Base-by-base conservation (phyloP, 2,888 invertebrate genomes). In the Acanthoscelides obtectus region DNA sequence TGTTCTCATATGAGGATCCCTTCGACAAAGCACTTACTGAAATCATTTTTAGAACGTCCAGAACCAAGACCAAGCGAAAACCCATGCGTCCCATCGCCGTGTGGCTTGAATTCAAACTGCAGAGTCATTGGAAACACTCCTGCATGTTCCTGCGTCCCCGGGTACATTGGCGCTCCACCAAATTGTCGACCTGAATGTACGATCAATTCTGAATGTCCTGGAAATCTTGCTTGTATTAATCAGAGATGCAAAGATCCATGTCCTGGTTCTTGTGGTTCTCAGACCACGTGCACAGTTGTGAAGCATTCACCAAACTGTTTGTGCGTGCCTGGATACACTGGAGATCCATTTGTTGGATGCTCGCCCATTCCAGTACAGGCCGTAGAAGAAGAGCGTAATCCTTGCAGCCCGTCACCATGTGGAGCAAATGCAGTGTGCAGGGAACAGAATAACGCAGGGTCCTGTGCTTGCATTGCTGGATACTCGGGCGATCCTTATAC, bases 401-500 rank as follows among this genome's bases (percentile, higher is more conserved):
- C 95, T 20, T 96, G 96, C 83, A 92, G 93, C 83, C 94, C 94
- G 63, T 94, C 93, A 45, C 95, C 95, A 1, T 96, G 96, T 82
- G 96, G 96, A 27, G 91, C 93, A 17, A 96, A 96, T 84, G 91
- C 96, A 17, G 81, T 93, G 72, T 97, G 96, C 81, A 93, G 91
- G 81, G 94, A 94, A 85, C 89, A 91, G 78, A 93, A 93, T 83
- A 92, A 92, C 45, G 94, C 93, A 20, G 95, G 94, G 69, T 92
- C 95, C 20, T 96, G 96, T 82, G 89, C 90, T 19, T 96, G 96
- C 82, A 85, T 93, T 71, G 90, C 92, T 17, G 94, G 93, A 82
- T 95, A 94, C 84, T 92, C 91, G 78, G 96, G 96, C 64, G 95
- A 96, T 86, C 96, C 96, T 0, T 94, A 95, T 81, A 90, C 91